Evolutionary conservation across 2,797 vertebrate species (phyloP), one percentile per base, ranked within the genome.

Genomic region (Coregonus ussuriensis): DNA sequence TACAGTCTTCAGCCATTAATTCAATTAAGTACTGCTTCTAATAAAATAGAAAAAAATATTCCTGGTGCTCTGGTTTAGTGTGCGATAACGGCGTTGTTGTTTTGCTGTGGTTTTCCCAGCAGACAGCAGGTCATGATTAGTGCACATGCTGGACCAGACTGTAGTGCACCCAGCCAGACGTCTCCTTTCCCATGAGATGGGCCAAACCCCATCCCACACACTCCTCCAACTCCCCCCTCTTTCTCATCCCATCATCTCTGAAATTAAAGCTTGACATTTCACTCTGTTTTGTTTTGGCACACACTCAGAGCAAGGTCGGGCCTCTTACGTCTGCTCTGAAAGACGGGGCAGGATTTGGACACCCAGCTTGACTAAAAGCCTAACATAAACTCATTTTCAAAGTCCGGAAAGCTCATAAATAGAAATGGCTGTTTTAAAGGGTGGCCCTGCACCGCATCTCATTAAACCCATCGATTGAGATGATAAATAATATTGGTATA

Each of bases 141-240:
- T 6, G 59, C 54, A 74, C 47, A 37, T 63, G 41, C 25, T 56
- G 37, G 33, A 51, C 71, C 63, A 2, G 62, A 56, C 71, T 51
- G 21, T 41, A 52, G 51, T 35, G 74, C 11, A 74, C 59, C 59
- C n/a, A 62, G 59, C 59, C 18, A 54, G 62, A 16, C 21, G 29
- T 71, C 51, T 41, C 72, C 25, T 75, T 78, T 71, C 71, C 41
- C 53, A 72, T 1, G 21, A 11, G 47, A 54, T 2, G 18, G 73
- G 74, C 71, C 77, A 83, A 84, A 84, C 72, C 76, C 16, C 33
- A 15, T 14, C 59, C 59, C 65, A 35, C 31, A 31, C 29, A 15
- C 66, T 35, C 65, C 15, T 67, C 33, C 66, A 33, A 67, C 5
- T 21, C 16, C 15, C 52, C 53, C 52, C 54, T 53, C 25, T 25